phyloP scores from a whole-genome alignment of 2,888 invertebrate genomes.

The Callimorpha dominula region DNA sequence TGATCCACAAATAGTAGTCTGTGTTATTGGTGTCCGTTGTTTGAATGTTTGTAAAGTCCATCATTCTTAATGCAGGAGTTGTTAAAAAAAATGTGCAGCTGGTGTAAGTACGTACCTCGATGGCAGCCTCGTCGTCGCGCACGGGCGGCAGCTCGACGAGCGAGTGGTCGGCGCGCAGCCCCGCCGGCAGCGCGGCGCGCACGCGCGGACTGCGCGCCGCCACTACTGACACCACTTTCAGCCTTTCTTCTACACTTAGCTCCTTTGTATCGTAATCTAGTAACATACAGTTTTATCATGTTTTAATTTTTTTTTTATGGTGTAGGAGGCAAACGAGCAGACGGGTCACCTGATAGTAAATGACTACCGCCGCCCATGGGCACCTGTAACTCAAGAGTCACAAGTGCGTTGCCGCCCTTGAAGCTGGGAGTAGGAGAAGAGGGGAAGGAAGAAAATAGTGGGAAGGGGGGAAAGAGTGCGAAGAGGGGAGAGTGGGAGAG shows the following conservation, averaged over 20 bases:
- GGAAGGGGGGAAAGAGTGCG: too few relatives aligned
- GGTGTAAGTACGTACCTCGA: constrained; percentile 64
- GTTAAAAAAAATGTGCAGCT: not conserved
- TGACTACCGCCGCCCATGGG: too few relatives aligned
- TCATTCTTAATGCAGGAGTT: not conserved
- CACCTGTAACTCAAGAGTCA: too few relatives aligned
- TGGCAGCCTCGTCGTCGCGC: constrained; percentile 71
- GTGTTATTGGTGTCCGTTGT: not conserved
- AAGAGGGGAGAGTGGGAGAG: too few relatives aligned
- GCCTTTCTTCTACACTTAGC: constrained; percentile 90
- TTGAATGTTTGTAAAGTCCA: not conserved
- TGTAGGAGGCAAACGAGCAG: too few relatives aligned
- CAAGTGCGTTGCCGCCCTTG: too few relatives aligned
- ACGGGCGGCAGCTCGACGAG: constrained; percentile 73
- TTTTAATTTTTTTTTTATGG: not conserved
- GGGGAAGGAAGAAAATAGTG: too few relatives aligned
- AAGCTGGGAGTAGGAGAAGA: too few relatives aligned
- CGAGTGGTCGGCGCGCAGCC: constrained; percentile 80
- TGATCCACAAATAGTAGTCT: not conserved
- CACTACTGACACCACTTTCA: constrained; percentile 93
- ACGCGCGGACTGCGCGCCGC: constrained; percentile 90
- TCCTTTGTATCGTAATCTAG: constrained; percentile 67
- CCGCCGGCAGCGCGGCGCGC: constrained; percentile 89
- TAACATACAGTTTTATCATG: constrained; percentile 1
- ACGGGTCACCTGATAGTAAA: too few relatives aligned